Conservation (phyloP, 2,797 vertebrate species). For the Anomalospiza imberbis region DNA sequence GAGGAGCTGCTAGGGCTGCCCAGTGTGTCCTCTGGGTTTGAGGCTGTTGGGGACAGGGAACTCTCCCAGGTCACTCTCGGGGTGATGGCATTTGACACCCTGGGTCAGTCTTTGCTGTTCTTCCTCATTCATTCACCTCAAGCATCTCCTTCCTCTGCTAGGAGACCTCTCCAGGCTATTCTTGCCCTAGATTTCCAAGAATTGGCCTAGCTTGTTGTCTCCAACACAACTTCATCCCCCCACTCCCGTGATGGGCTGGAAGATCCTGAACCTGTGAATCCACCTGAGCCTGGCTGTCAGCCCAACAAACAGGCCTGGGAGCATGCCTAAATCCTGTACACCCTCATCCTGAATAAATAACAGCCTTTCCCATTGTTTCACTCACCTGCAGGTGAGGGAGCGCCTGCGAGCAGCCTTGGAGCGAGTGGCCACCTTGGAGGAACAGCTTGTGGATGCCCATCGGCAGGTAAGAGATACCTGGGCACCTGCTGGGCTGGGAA, state of each 20-base stretch:
- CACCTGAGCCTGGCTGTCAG: background rate
- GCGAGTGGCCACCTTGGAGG: constrained; percentile 89
- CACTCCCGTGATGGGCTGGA: background rate
- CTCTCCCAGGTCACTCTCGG: accelerated
- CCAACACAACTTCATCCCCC: background rate
- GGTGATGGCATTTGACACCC: background rate
- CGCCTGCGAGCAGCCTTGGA: constrained; percentile 90
- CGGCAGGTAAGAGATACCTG: constrained; percentile 81
- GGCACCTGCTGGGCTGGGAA: background rate
- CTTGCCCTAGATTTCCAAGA: background rate
- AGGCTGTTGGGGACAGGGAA: accelerated
- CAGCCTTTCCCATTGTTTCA: background rate
- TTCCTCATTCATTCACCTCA: background rate
- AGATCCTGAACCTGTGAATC: background rate
- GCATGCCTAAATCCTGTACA: background rate
- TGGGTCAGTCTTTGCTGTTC: background rate
- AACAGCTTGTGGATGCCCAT: constrained; percentile 85
- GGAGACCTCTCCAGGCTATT: background rate
- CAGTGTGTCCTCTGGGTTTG: background rate
- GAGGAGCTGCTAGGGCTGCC: background rate
- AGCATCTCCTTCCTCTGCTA: background rate
- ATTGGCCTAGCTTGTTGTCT: background rate
- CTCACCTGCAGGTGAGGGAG: constrained; percentile 84
- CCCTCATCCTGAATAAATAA: background rate
- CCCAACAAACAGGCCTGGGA: background rate